Percentiles rank a stretch among this genome's conserved stretches.
These are phyloP conservation scores for Leucophenga montana DNA, from an alignment of 2,888 invertebrate species.

Conservation along the genomic window DNA sequence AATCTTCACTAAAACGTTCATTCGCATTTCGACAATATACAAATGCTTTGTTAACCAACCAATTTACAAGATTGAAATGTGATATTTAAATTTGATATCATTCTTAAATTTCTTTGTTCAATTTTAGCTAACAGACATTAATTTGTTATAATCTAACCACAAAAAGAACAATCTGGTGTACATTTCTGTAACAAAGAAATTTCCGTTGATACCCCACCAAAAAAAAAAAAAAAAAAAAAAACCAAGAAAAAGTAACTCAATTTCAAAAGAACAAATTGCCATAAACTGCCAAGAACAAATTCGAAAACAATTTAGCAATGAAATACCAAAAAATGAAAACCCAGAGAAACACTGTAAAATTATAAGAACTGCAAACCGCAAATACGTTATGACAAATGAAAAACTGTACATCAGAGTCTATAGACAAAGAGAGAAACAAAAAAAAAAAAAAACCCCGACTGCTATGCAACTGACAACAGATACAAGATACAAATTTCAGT, in stretches of 20 bases:
- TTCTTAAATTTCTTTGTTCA: no score
- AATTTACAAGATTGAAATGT: no score
- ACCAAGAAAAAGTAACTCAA: conserved; percentile 29
- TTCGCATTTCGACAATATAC: no score
- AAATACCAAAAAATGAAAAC: neutral
- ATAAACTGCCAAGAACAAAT: conserved; percentile 8
- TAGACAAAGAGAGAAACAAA: no score
- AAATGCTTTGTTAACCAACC: no score
- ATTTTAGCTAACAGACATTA: neutral
- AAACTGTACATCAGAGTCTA: conserved; percentile 8
- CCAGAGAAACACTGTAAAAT: no score
- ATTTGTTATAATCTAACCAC: conserved; percentile 25
- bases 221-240: no score
- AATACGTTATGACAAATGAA: conserved; percentile 6
- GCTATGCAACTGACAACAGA: neutral
- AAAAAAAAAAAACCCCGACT: conserved; percentile 3
- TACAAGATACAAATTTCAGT: neutral
- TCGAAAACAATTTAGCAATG: conserved; percentile 23
- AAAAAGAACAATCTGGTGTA: conserved; percentile 9
- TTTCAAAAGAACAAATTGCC: conserved; percentile 12
- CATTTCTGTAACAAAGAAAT: conserved; percentile 13
- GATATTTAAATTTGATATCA: no score
- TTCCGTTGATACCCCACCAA: neutral
- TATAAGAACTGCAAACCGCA: conserved; percentile 14
- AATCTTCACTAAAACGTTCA: no score